phyloP scores from a whole-genome alignment of 2,888 invertebrate genomes.

The Coelopa pilipes region DNA sequence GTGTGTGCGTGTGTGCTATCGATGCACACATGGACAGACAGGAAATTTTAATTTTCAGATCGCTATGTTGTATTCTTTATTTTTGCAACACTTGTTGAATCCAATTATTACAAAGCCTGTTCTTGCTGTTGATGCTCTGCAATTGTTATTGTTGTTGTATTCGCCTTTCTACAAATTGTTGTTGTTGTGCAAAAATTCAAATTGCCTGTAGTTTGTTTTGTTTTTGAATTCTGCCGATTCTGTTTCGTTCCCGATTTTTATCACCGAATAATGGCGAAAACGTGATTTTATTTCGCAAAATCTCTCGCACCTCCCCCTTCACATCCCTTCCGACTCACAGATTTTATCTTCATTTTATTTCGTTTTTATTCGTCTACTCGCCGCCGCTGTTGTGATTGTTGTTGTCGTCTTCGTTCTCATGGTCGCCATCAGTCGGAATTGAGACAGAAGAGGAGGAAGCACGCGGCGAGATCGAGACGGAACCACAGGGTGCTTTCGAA shows the following conservation, averaged over 20 bases:
- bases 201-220: conserved; percentile 13
- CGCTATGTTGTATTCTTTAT: too few relatives aligned
- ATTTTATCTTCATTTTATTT: conserved; percentile 1
- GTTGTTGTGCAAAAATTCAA: conserved; percentile 31
- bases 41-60: background rate
- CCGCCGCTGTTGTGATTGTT: background rate
- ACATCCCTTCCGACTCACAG: too few relatives aligned
- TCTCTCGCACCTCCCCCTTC: background rate
- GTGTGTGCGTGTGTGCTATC: background rate
- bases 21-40: background rate
- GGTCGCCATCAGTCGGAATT: too few relatives aligned
- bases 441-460: too few relatives aligned
- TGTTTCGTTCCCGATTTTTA: conserved; percentile 34
- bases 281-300: conserved; percentile 35
- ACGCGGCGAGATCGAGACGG: too few relatives aligned
- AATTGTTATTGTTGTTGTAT: conserved; percentile 33
- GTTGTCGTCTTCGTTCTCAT: too few relatives aligned
- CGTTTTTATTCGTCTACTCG: background rate
- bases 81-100: conserved; percentile 29
- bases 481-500: too few relatives aligned
- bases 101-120: conserved; percentile 29
- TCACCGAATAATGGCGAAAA: conserved; percentile 31
- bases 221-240: background rate
- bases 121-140: background rate
- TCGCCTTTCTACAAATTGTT: conserved; percentile 22